Base-by-base conservation (phyloP, 2,888 invertebrate genomes). In the Coenonympha arcania region DNA sequence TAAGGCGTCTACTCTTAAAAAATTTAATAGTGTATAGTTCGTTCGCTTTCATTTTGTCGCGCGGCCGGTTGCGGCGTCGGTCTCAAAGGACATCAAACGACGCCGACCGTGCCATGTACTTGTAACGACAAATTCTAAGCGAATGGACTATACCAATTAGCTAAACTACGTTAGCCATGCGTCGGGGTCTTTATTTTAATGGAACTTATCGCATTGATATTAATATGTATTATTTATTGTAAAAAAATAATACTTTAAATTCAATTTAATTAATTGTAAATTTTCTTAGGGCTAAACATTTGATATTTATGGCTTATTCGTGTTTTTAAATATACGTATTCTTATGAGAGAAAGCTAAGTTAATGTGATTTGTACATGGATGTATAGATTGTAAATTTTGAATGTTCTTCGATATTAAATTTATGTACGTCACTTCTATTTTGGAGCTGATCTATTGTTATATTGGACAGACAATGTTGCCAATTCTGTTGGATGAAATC, bases 181-280 rank as follows among this genome's bases (percentile, higher is more conserved):
- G 22, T 39, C 22, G 39, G 39, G 24, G 16, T 4, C 19, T 39
- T 24, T 39, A 24, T 15, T 24, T 22, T 24, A 9, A 15, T 24
- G 37, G 22, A 4, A 24, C 24, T n/a, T 37, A 3, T 22, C 13
- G 22, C 37, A 8, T 13, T 13, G 37, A 37, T 22, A 37, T 20
- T 37, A 37, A 16, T 33, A 22, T 1, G 13, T 48, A 52, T 52
- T 48, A 52, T 45, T 52, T 45, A 48, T 45, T 48, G 18, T 36
- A 22, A 33, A 37, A 33, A 37, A 16, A 36, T n/a, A 15, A 20
- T 8, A 33, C n/a, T n/a, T n/a, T n/a, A n/a, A n/a, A n/a, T n/a
- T n/a, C n/a, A n/a, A n/a, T n/a, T n/a, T n/a, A 15, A 15, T 34
- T 8, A 39, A 37, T 18, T 44, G 52, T 52, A 45, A 18, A 45